Evolutionary conservation across 2,797 vertebrate genomes (phyloP), one percentile per base, ranked within the genome.

Genomic region (Rallus crepitans): DNA sequence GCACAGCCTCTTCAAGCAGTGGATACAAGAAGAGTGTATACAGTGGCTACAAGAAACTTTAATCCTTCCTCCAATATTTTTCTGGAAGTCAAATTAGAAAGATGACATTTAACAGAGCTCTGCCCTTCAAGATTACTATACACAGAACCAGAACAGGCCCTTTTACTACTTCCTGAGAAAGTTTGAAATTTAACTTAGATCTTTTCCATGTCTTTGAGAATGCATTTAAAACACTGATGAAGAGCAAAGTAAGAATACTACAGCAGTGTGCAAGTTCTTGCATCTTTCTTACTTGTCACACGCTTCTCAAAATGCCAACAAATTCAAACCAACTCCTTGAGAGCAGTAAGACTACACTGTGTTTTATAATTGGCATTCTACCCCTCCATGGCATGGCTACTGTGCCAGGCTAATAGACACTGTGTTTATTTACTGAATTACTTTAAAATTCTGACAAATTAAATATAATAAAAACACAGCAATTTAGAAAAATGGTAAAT

Each of bases 31-130:
- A 47, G 47, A 47, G 47, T 23, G 45, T 37, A 4, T 17, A 56
- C 24, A 33, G n/a, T 30, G 37, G 55, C 30, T 30, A 68, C 3
- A 82, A 61, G 70, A 69, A 90, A 79, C n/a, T 27, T 42, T 57
- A 87, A 79, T 72, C 48, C 57, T 19, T 71, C 78, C 66, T 71
- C 77, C 37, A 39, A 55, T 37, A 83, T 37, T 83, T 86, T 82
- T 75, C 47, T 56, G 37, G 80, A 55, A 75, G 69, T 84, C 59
- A 92, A 93, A 83, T 83, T 61, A 80, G 37, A 75, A 90, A 83
- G 52, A 71, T 87, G 86, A 87, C 57, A 93, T 84, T 71, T 96
- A 28, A 55, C 65, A 84, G 57, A 81, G 50, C 31, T 93, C 59
- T 86, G 69, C 63, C 88, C 40, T 90, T 70, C 70, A 65, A 24